Percentiles rank a stretch among this genome's conserved stretches.
Conservation (phyloP, 2,797 vertebrate species). For the Apogon talboti region DNA sequence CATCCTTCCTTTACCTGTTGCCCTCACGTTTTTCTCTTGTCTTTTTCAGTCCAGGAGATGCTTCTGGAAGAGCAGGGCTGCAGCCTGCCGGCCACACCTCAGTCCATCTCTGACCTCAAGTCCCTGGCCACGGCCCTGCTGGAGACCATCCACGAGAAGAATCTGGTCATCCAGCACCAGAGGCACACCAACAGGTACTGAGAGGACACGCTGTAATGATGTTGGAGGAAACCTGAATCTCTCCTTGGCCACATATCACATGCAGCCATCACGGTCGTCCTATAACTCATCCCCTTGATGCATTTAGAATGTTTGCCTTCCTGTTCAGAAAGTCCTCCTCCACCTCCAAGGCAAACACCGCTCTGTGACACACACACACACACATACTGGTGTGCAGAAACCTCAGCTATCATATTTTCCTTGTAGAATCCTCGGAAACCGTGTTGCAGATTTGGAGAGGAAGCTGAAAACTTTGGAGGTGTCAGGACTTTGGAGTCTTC, state of each 20-base stretch:
- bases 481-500: conserved; percentile 97
- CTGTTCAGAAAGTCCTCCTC: conserved; percentile 43
- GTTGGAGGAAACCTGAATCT: not conserved
- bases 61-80: conserved; percentile 93
- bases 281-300: not conserved
- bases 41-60: conserved; percentile 82
- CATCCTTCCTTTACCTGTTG: not conserved
- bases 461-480: conserved; percentile 97
- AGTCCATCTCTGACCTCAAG: conserved; percentile 96
- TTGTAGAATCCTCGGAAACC: conserved; percentile 92
- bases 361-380: not conserved
- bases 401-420: conserved; percentile 1
- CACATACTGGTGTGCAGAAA: not conserved
- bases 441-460: conserved; percentile 94
- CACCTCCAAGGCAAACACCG: conserved; percentile 64
- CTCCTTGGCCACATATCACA: not conserved
- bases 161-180: conserved; percentile 98
- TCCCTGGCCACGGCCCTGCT: conserved; percentile 95
- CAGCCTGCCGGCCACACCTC: conserved; percentile 94
- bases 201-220: not conserved
- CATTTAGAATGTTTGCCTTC: conserved; percentile 38
- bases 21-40: not conserved
- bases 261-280: not conserved
- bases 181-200: conserved; percentile 95
- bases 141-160: conserved; percentile 99